A percentile compares a stretch with the other conserved stretches of the same genome.
Evolutionary conservation across 92 coral and sea anemone species (phyloP).

Genomic region (Porites rus): DNA sequence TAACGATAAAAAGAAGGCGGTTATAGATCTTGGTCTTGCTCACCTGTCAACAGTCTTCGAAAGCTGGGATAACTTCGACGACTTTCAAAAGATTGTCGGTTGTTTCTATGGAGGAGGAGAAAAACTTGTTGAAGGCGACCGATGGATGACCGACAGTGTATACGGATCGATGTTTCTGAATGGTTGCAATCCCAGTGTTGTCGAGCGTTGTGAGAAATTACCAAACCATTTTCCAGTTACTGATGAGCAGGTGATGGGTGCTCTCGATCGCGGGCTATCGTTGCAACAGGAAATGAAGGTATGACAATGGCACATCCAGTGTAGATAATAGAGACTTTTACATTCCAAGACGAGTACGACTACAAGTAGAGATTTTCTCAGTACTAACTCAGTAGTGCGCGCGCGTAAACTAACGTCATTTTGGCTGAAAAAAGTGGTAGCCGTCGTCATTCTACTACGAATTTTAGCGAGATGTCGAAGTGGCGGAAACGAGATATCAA

Average conservation of each 20-base stretch:
- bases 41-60: conserved; percentile 59
- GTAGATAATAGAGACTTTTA: background rate
- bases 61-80: conserved; percentile 75
- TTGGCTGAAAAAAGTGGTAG: no score
- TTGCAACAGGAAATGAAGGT: conserved; percentile 44
- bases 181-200: conserved; percentile 63
- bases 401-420: background rate
- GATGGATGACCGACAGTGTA: conserved; percentile 56
- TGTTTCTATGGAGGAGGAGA: conserved; percentile 37
- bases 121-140: conserved; percentile 28
- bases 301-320: background rate
- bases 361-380: background rate
- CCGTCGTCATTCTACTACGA: no score
- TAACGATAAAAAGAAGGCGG: conserved; percentile 60
- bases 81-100: conserved; percentile 48
- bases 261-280: conserved; percentile 28
- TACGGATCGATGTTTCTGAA: conserved; percentile 65
- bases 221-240: conserved; percentile 56
- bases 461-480: no score
- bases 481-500: no score
- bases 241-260: conserved; percentile 12
- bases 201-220: conserved; percentile 37
- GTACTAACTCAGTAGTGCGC: background rate
- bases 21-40: conserved; percentile 66
- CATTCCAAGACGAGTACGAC: background rate